phyloP scores from a whole-genome alignment of 2,113 vertebrate species.

The Origma solitaria region DNA sequence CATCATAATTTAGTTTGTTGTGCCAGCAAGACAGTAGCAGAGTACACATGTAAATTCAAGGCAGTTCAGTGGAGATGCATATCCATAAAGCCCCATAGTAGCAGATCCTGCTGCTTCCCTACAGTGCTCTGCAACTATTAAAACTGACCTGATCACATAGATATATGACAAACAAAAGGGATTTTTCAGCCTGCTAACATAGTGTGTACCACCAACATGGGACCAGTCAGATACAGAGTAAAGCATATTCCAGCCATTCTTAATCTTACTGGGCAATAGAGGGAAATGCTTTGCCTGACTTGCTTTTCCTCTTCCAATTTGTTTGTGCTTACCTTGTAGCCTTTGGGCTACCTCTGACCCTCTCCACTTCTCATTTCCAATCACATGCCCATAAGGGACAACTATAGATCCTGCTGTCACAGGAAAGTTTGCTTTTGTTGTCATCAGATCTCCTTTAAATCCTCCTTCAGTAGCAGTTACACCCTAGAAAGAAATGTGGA shows the following conservation, averaged over 20 bases:
- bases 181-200: neutral
- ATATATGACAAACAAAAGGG: accelerated
- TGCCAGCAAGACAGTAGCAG: neutral
- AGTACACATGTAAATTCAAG: neutral
- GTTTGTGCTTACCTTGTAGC: slow-evolving; percentile 76
- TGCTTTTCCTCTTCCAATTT: neutral
- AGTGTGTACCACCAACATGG: neutral
- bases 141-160: neutral
- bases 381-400: slow-evolving; percentile 80
- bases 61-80: neutral
- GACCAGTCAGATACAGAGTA: neutral
- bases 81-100: neutral
- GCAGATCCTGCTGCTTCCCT: neutral
- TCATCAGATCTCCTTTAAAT: neutral
- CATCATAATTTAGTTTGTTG: neutral
- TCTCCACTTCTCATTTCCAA: slow-evolving; percentile 85
- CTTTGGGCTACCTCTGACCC: slow-evolving; percentile 75
- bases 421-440: neutral
- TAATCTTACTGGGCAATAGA: accelerated
- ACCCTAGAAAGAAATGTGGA: neutral
- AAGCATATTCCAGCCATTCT: neutral
- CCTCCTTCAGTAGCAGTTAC: neutral
- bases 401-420: slow-evolving; percentile 57
- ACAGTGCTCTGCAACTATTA: neutral
- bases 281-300: neutral